Evolutionary conservation across 2,113 vertebrate species (phyloP), one percentile per base, ranked within the genome.

Genomic region (Scomber japonicus): DNA sequence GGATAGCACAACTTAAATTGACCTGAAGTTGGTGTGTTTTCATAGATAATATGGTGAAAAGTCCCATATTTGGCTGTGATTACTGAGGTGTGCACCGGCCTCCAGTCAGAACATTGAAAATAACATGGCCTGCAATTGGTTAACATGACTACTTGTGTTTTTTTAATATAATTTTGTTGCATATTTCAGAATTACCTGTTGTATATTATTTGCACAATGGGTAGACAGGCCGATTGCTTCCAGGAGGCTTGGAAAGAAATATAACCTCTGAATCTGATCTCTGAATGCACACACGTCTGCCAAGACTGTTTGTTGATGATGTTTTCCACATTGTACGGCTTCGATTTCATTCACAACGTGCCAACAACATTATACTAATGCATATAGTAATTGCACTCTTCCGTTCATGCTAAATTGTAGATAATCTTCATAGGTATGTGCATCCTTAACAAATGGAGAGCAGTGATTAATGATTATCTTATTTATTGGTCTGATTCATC

Each of bases 281-380:
- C 44, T 62, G 13, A 27, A 71, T n/a, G 27, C 64, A 51, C 60
- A 49, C 48, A 3, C 31, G 46, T 24, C 60, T 46, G 53, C 68
- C 49, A 67, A 64, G 17, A 44, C 21, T 62, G 27, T 40, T 63
- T 60, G 48, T n/a, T 68, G 46, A 51, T 63, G 19, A 80, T 71
- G 51, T 72, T 82, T 82, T 56, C 66, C 65, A 75, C 61, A 73
- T 69, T 82, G 56, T 21, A 63, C 31, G 40, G 49, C 49, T 57
- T 48, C 12, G 35, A 11, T 54, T 71, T 80, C 60, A 50, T 54
- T 71, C 68, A 74, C 21, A 49, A 61, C 9, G 53, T 10, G 51
- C 54, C 61, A 88, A 65, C 11, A 74, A 45, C 71, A 73, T 78
- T 71, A 48, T 3, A 24, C 35, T 35, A 35, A 70, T 67, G 53